Evolutionary conservation across 2,113 vertebrate species (phyloP).

Genomic region (Xyliphius kryptos): DNA sequence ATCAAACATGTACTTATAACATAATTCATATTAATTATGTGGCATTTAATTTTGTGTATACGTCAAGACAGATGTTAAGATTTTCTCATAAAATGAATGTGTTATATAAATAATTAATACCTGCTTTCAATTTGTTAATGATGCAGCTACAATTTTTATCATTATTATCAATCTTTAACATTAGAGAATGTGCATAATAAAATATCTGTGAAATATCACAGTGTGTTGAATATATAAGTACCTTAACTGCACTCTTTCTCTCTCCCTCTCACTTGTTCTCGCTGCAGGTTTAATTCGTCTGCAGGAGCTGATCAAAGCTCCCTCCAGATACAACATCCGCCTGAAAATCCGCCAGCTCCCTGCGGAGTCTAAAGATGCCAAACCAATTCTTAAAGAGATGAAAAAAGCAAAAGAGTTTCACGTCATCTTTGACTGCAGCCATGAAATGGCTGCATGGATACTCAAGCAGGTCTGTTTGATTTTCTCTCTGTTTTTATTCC

Average conservation of each 20-base stretch:
- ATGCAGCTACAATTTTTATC: no score
- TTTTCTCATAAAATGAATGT: no score
- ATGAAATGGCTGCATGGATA: slow-evolving; percentile 96
- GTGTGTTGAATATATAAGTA: no score
- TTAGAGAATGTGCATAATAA: no score
- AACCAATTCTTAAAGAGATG: slow-evolving; percentile 96
- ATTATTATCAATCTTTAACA: no score
- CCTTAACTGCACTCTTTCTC: neutral
- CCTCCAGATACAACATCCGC: slow-evolving; percentile 91
- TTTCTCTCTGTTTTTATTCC: slow-evolving; percentile 22
- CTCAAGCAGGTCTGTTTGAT: slow-evolving; percentile 81
- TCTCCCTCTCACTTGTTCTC: slow-evolving; percentile 40
- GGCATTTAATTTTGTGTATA: no score
- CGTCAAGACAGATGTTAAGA: no score
- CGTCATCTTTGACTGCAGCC: slow-evolving; percentile 94
- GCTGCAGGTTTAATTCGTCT: slow-evolving; percentile 91
- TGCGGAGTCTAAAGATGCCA: slow-evolving; percentile 93
- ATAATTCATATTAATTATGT: no score
- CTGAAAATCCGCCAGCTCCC: slow-evolving; percentile 96
- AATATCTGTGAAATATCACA: no score
- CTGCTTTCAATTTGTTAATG: no score
- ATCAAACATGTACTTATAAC: no score
- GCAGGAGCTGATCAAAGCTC: slow-evolving; percentile 97
- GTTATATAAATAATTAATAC: no score
- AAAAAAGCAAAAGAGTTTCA: slow-evolving; percentile 97